Evolutionary conservation across 2,797 vertebrate species (phyloP).

Genomic region (Arnoldichthys spilopterus): DNA sequence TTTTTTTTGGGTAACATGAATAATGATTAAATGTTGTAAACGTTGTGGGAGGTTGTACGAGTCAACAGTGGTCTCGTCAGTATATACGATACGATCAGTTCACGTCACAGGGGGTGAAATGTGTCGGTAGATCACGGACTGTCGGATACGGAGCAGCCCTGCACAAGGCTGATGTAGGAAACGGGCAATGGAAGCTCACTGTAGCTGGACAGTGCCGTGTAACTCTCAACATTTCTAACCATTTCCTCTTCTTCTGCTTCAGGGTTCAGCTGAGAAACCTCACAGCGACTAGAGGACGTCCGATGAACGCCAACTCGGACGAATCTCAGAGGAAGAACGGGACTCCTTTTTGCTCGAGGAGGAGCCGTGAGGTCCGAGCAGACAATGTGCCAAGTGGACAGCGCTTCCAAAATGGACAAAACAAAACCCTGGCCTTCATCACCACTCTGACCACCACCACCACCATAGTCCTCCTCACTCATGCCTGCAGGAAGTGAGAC

Average conservation of each 20-base stretch:
- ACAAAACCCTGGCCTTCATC: slow-evolving; percentile 41
- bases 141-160: no score
- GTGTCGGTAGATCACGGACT: no score
- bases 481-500: slow-evolving; percentile 14
- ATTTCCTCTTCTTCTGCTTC: slow-evolving; percentile 30
- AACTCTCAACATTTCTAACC: neutral
- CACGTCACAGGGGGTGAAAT: no score
- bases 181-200: no score
- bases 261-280: slow-evolving; percentile 90
- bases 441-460: neutral
- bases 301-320: slow-evolving; percentile 30
- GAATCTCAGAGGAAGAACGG: slow-evolving; percentile 30
- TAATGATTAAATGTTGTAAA: no score
- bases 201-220: no score
- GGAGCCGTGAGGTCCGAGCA: slow-evolving; percentile 16
- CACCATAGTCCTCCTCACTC: neutral
- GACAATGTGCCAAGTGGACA: slow-evolving; percentile 24
- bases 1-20: no score
- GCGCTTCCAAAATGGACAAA: slow-evolving; percentile 45
- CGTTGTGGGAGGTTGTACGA: no score
- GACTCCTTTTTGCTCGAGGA: slow-evolving; percentile 5
- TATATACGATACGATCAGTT: no score
- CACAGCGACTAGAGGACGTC: slow-evolving; percentile 85
- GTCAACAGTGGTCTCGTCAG: no score
- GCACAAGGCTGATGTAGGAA: no score